Evolutionary conservation across 1,140 invertebrate species (phyloP), one percentile per base, ranked within the genome.

Genomic region (Ptiloglossa arizonensis): DNA sequence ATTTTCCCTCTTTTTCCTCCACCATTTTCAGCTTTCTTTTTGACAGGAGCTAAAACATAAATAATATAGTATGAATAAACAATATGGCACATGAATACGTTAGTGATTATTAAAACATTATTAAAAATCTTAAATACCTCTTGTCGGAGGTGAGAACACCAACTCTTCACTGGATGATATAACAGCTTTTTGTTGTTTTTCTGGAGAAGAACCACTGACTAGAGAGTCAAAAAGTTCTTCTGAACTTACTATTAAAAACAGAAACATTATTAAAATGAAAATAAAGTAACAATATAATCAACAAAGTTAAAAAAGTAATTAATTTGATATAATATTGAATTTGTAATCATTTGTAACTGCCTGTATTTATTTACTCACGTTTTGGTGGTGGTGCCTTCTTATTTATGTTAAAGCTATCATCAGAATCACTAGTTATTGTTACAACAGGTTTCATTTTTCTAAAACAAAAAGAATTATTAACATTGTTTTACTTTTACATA

Each of bases 151-250:
- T 24, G 75, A 69, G 15, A 80, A 41, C 77, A 90, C 79, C 1
- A 29, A 89, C 38, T 89, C 89, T 59, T 92, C 90, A 3, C 79
- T 63, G 3, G 88, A 89, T 17, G 87, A 56, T 22, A 83, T 17
- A 6, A 72, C 0, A 63, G 50, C 0, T 66, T 76, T 84, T 27
- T 59, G 9, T 72, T 62, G 52, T 50, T 87, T 88, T 32, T 87
- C 86, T 1, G 74, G 69, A 9, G 82, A 66, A 17, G 90, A 86
- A 64, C 80, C 88, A n/a, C 87, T 87, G 24, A 92, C 71, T n/a
- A 92, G 78, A 8, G 91, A 92, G 77, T 92, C 91, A 50, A 92
- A 92, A 19, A 92, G 82, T 85, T 92, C 90, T 70, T 92, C 91
- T 0, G 90, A 91, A 80, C 88, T 91, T 50, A 86, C 90, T 91